Evolutionary conservation across 2,888 invertebrate species (phyloP), one percentile per base, ranked within the genome.

Genomic region (Dyspetes luteomarginatus): DNA sequence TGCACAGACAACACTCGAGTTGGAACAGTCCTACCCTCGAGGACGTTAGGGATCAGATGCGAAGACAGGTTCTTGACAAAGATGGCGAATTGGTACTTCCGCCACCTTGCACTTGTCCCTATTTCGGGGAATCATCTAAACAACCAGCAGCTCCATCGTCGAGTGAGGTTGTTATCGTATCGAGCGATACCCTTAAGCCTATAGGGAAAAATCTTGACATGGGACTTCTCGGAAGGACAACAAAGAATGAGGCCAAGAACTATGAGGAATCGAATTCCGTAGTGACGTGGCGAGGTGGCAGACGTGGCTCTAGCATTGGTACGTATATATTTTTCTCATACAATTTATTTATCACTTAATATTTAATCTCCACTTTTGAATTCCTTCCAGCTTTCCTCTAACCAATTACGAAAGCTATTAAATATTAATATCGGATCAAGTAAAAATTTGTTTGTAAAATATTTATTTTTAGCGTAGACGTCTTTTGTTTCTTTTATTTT

Each of bases 51-150:
- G 87, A 82, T 58, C 85, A 65, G 93, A 88, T 93, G 93, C 17
- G 93, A 92, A 90, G 84, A 83, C 88, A 87, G 73, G 89, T 88
- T 81, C 88, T 62, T 68, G 93, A 93, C 76, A 92, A 93, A 78
- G 87, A 87, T 2, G 84, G 84, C 17, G 91, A 90, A 28, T 90
- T 95, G 24, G 93, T 94, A 5, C 89, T 96, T 45, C 96, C 96
- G 2, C 95, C 96, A 0, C 96, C 96, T 0, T 97, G 96, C 90
- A 96, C 96, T 0, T 96, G 97, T 87, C 96, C 96, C 0, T 97
- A 97, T 86, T 96, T 97, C 87, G 96, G 97, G 0, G 94, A 95
- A 82, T 94, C 19, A 91, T 94, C 95, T 93, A 94, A 75, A 93
- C 94, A 85, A 85, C 92, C 91, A 82, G 91, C 88, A 68, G 90